Evolutionary conservation across 2,888 invertebrate species (phyloP).

Genomic region (Teinopalpus imperialis): DNA sequence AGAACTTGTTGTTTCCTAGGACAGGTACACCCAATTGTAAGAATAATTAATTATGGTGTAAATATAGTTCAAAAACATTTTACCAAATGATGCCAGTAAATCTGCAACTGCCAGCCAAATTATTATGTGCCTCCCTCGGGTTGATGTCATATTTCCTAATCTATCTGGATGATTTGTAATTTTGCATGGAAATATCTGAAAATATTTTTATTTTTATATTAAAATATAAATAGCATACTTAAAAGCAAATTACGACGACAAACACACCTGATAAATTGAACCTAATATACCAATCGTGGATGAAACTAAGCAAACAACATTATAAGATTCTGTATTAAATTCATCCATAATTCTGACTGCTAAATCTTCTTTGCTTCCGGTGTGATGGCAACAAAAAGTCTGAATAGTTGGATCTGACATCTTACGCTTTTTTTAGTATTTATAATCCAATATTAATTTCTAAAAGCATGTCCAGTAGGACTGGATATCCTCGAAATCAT

Average conservation of each 20-base stretch:
- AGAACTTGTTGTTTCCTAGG: too few species aligned
- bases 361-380: slow-evolving; percentile 83
- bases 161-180: slow-evolving; percentile 73
- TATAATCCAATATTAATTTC: background rate
- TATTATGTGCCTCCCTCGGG: slow-evolving; percentile 86
- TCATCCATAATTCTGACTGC: slow-evolving; percentile 85
- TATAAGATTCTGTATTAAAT: slow-evolving; percentile 89
- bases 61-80: slow-evolving; percentile 30
- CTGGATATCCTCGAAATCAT: too few species aligned
- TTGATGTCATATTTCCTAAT: slow-evolving; percentile 81
- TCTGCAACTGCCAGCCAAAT: slow-evolving; percentile 91
- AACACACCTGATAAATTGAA: slow-evolving; percentile 87
- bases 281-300: slow-evolving; percentile 88
- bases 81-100: slow-evolving; percentile 89
- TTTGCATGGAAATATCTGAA: slow-evolving; percentile 85
- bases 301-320: slow-evolving; percentile 87
- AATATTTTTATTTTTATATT: too few species aligned
- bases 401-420: slow-evolving; percentile 93
- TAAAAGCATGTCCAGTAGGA: background rate
- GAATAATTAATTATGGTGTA: too few species aligned
- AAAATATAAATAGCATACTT: too few species aligned
- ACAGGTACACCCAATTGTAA: too few species aligned
- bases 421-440: slow-evolving; percentile 9
- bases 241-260: too few species aligned
- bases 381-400: slow-evolving; percentile 90